phyloP scores from a whole-genome alignment of 2,888 invertebrate species.

The Ophion costatus region DNA sequence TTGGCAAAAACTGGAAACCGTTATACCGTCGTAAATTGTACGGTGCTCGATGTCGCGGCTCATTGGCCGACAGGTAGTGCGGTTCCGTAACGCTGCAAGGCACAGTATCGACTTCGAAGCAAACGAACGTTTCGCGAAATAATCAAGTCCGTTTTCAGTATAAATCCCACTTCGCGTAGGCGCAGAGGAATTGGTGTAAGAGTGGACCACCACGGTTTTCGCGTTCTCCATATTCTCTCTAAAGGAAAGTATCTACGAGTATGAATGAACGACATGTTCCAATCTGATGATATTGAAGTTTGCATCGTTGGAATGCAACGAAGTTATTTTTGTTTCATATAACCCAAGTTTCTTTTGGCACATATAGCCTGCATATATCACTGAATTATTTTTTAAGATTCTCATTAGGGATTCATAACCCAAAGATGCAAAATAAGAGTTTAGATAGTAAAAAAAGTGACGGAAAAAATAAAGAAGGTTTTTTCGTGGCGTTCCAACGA shows the following conservation, averaged over 20 bases:
- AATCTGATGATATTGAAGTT: no score
- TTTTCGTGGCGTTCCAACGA: no score
- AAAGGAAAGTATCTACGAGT: no score
- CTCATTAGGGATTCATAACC: no score
- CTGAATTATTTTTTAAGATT: no score
- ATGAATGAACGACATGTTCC: background rate
- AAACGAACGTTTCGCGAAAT: slow-evolving; percentile 21
- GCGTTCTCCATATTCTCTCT: background rate
- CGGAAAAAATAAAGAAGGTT: no score
- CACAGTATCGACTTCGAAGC: slow-evolving; percentile 11
- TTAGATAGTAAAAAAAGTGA: no score
- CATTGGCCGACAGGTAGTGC: slow-evolving; percentile 50
- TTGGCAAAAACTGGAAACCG: slow-evolving; percentile 40
- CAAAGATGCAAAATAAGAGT: no score
- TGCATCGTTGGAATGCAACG: no score
- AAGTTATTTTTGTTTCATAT: no score
- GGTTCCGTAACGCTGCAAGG: slow-evolving; percentile 34
- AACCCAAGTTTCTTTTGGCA: no score
- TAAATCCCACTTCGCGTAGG: slow-evolving; percentile 2
- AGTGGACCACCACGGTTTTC: background rate
- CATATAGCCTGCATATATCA: no score
- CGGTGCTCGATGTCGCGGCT: slow-evolving; percentile 44
- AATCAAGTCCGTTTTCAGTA: slow-evolving; percentile 15
- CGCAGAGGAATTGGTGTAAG: slow-evolving; percentile 7
- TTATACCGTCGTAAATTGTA: slow-evolving; percentile 32